Evolutionary conservation across 2,888 invertebrate species (phyloP).

Genomic region (Eilema griseolum): DNA sequence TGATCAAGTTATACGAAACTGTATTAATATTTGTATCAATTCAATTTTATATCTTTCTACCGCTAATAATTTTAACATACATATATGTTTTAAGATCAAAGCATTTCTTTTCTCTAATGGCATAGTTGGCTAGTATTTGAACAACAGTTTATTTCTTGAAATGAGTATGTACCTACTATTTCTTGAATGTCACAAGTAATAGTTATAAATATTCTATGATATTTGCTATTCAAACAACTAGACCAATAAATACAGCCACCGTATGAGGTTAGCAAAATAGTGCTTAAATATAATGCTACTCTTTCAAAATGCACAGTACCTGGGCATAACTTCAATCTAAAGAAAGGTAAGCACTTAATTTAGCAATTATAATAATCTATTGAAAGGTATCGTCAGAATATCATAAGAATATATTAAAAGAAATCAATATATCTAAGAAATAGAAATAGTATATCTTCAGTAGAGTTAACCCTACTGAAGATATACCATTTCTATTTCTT

Average conservation of each 20-base stretch:
- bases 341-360: conserved; percentile 9
- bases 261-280: conserved; percentile 34
- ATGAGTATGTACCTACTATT: conserved; percentile 15
- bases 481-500: conserved; percentile 39
- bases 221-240: conserved; percentile 31
- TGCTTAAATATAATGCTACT: conserved; percentile 17
- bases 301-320: conserved; percentile 20
- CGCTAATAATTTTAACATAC: conserved; percentile 11
- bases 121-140: conserved; percentile 28
- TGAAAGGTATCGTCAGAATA: conserved; percentile 18
- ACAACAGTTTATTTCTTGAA: conserved; percentile 24
- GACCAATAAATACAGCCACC: conserved; percentile 43
- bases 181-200: not conserved
- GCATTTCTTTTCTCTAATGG: conserved; percentile 21
- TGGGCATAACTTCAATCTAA: conserved; percentile 13
- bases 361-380: conserved; percentile 9
- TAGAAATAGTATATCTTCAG: too few species aligned
- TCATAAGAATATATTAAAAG: conserved; percentile 21
- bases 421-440: too few species aligned
- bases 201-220: conserved; percentile 20
- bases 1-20: not conserved
- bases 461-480: conserved; percentile 34
- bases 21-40: conserved; percentile 4
- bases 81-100: not conserved
- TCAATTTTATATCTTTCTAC: conserved; percentile 17